These are phyloP conservation scores for Anthopleura sola DNA, from an alignment of 64 coral and sea anemone species.

Conservation along the genomic window DNA sequence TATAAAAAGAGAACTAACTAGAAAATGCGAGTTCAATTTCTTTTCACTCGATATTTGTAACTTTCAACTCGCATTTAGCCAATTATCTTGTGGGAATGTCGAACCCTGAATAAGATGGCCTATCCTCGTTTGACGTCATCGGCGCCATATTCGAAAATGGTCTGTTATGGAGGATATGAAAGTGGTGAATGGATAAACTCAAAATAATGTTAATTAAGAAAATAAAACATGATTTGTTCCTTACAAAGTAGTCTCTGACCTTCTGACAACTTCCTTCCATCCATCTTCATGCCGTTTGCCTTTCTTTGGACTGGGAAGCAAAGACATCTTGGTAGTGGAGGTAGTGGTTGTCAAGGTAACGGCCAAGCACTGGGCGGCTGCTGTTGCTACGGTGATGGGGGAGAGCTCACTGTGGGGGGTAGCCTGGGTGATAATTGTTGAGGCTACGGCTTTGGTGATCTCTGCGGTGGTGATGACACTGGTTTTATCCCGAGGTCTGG, in stretches of 20 bases:
- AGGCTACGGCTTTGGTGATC: conserved; percentile 86
- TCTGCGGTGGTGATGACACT: conserved; percentile 71
- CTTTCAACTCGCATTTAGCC: no score
- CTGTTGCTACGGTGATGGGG: conserved; percentile 96
- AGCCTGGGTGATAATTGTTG: conserved; percentile 75
- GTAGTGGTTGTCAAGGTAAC: conserved; percentile 86
- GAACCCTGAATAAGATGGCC: no score
- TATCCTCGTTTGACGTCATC: no score
- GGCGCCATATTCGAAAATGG: no score
- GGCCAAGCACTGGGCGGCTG: conserved; percentile 89
- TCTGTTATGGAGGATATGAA: no score
- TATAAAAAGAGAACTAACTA: no score
- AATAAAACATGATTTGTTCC: neutral
- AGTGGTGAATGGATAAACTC: no score
- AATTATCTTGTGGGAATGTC: no score
- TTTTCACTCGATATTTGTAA: no score
- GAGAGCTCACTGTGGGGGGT: conserved; percentile 88
- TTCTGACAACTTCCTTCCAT: conserved; percentile 95
- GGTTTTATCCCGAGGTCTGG: conserved; percentile 64
- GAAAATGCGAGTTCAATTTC: no score
- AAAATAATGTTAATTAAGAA: neutral
- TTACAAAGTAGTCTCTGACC: conserved; percentile 48
- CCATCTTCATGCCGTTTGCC: conserved; percentile 92
- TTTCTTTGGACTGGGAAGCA: conserved; percentile 83
- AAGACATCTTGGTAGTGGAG: conserved; percentile 68